Evolutionary conservation across 2,113 vertebrate species (phyloP).

Genomic region (Gorilla gorilla): DNA sequence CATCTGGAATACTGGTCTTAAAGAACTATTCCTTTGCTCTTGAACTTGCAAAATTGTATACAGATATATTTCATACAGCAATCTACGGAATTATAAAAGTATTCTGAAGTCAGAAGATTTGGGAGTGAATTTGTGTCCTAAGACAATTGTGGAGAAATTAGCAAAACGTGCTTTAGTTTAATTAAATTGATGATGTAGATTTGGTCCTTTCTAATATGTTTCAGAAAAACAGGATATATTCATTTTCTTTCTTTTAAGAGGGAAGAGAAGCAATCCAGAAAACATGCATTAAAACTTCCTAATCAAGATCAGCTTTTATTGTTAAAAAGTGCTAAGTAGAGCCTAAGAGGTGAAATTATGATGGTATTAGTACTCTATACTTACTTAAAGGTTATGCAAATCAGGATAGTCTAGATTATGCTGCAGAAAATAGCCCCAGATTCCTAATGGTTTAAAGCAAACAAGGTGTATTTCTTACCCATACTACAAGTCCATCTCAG

Average conservation of each 20-base stretch:
- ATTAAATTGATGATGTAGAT: constrained; percentile 27
- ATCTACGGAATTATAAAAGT: background rate
- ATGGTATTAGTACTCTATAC: background rate
- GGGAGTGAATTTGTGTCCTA: background rate
- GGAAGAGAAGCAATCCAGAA: background rate
- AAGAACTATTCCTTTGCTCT: background rate
- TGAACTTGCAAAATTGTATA: constrained; percentile 13
- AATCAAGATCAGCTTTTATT: background rate
- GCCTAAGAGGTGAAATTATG: background rate
- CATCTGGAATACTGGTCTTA: constrained; percentile 53
- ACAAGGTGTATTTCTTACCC: background rate
- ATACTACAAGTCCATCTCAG: background rate
- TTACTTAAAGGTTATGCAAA: background rate
- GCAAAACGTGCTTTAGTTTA: background rate
- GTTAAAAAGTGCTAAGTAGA: background rate
- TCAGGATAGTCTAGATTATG: background rate
- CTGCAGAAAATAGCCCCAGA: background rate
- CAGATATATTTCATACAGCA: constrained; percentile 18
- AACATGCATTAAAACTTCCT: background rate
- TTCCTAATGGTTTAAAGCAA: background rate
- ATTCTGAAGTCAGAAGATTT: constrained; percentile 17
- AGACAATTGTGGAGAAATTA: background rate
- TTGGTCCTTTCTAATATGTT: background rate
- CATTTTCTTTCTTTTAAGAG: constrained; percentile 13
- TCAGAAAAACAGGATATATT: background rate